Evolutionary conservation across 1,140 invertebrate genomes (phyloP).

Genomic region (Nautilus pompilius): DNA sequence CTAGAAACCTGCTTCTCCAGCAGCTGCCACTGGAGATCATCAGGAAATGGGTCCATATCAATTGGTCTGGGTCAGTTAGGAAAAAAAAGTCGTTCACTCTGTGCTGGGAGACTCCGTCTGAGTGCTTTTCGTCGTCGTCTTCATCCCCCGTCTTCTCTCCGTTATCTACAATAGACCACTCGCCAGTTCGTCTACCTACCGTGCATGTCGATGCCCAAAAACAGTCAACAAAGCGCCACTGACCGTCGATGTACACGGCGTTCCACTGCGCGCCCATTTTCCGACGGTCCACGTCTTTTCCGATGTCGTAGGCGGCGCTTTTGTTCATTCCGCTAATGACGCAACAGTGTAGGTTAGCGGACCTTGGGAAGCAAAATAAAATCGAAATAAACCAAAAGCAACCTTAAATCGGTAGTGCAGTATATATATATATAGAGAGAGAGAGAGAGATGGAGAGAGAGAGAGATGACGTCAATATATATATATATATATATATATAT

Average conservation of each 20-base stretch:
- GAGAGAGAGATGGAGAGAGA: too few relatives aligned
- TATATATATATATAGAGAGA: too few relatives aligned
- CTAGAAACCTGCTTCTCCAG: conserved; percentile 26
- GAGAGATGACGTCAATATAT: too few relatives aligned
- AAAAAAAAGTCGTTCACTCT: conserved; percentile 52
- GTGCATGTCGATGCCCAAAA: conserved; percentile 50
- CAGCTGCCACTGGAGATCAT: conserved; percentile 44
- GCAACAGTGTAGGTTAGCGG: conserved; percentile 44
- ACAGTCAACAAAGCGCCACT: conserved; percentile 48
- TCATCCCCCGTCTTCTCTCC: conserved; percentile 37
- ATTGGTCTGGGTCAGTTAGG: conserved; percentile 41
- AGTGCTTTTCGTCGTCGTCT: conserved; percentile 26
- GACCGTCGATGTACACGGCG: conserved; percentile 43
- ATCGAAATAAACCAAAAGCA: background rate
- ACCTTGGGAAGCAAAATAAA: conserved; percentile 23
- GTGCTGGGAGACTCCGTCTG: conserved; percentile 42
- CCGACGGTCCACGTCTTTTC: conserved; percentile 34
- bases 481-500: too few relatives aligned
- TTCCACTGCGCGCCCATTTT: conserved; percentile 52
- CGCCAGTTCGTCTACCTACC: conserved; percentile 38
- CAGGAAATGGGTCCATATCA: conserved; percentile 47
- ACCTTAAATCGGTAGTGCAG: too few relatives aligned
- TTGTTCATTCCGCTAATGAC: conserved; percentile 51
- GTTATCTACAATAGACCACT: conserved; percentile 44
- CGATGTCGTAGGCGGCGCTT: conserved; percentile 50